These are phyloP conservation scores for Rhombomys opimus DNA, from an alignment of 2,113 vertebrate genomes.

Conservation along the genomic window DNA sequence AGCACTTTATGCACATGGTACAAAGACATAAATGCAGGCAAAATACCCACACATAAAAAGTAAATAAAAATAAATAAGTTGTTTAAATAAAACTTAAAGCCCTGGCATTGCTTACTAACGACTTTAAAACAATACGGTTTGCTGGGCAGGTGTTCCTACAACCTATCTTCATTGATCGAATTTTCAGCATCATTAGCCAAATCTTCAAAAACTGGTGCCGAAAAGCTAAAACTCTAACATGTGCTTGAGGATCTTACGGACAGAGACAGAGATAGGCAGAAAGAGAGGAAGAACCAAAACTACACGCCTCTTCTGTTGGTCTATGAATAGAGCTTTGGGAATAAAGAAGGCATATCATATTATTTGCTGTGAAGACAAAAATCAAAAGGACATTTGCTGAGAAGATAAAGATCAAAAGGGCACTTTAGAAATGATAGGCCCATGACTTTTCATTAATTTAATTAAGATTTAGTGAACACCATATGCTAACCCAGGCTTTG, in stretches of 20 bases:
- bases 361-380: not conserved
- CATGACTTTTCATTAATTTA: not conserved
- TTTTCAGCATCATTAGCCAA: not conserved
- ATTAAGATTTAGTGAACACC: not conserved
- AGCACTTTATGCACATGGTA: not conserved
- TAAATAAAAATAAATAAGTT: not conserved
- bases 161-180: not conserved
- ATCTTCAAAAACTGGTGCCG: not conserved
- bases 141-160: not conserved
- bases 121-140: not conserved
- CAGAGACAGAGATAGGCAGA: not conserved
- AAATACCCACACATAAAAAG: not conserved
- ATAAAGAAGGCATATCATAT: not conserved
- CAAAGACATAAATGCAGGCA: not conserved
- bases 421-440: not conserved
- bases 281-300: not conserved
- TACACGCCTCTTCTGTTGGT: not conserved
- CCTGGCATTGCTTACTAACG: not conserved
- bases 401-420: conserved; percentile 19
- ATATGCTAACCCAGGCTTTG: not conserved
- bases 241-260: not conserved
- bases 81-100: not conserved
- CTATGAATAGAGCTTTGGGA: not conserved
- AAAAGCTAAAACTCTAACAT: conserved; percentile 9
- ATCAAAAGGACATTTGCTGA: conserved; percentile 28